phyloP scores from a whole-genome alignment of 1,140 invertebrate species.

The Neocloeon triangulifer region DNA sequence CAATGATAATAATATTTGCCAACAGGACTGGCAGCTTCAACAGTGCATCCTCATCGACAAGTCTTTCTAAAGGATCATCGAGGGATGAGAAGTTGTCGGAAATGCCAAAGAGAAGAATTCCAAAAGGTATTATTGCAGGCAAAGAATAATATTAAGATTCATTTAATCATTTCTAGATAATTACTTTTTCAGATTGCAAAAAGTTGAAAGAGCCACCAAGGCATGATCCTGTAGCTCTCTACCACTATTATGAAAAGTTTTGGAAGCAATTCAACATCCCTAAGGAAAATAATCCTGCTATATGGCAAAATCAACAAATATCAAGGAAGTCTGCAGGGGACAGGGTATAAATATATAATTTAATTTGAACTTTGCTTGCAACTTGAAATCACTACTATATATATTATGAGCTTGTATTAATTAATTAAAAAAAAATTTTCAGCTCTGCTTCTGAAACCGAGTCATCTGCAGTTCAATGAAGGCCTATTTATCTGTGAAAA shows the following conservation, averaged over 20 bases:
- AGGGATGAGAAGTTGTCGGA: no score
- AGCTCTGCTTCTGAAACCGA: no score
- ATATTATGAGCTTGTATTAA: no score
- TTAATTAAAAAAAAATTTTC: no score
- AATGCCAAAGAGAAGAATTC: neutral
- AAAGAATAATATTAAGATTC: neutral
- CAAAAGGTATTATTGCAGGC: neutral
- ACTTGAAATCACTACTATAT: no score
- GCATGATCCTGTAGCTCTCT: neutral
- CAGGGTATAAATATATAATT: neutral
- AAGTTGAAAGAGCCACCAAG: neutral
- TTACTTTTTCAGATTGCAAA: neutral
- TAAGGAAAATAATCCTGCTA: neutral
- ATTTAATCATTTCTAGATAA: neutral
- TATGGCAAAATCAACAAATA: neutral
- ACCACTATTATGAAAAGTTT: neutral
- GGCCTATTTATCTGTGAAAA: neutral
- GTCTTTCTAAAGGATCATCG: neutral
- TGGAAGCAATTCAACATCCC: conserved; percentile 1
- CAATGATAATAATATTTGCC: no score
- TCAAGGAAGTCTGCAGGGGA: neutral
- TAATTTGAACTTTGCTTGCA: neutral
- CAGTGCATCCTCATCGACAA: neutral
- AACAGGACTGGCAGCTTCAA: no score
- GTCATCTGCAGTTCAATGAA: no score